These are phyloP conservation scores for Neoarius graeffei DNA, from an alignment of 2,113 vertebrate species.

Conservation along the genomic window DNA sequence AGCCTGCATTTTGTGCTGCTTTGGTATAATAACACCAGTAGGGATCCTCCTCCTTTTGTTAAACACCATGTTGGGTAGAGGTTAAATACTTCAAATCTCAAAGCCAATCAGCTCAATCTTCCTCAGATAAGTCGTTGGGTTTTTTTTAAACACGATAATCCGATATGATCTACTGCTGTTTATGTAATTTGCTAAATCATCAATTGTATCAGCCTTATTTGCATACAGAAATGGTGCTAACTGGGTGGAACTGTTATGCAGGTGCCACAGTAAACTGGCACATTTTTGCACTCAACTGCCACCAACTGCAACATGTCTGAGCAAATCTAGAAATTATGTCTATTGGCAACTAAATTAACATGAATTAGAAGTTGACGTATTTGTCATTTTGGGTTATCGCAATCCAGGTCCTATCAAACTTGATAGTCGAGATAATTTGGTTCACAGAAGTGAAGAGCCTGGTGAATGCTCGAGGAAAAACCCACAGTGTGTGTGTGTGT, in stretches of 20 bases:
- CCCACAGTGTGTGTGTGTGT: background rate
- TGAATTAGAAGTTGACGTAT: background rate
- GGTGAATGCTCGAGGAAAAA: background rate
- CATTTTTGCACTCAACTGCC: background rate
- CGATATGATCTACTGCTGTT: background rate
- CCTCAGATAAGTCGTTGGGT: background rate
- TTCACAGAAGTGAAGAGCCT: background rate
- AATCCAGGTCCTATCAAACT: background rate
- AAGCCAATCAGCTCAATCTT: background rate
- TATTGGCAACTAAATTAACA: background rate
- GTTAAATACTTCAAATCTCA: slow-evolving; percentile 6
- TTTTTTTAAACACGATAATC: background rate
- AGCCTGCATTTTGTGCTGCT: slow-evolving; percentile 15
- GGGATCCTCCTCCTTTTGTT: background rate
- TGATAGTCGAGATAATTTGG: slow-evolving; percentile 23
- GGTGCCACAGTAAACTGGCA: background rate
- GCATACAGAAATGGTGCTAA: background rate
- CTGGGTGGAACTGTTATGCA: background rate
- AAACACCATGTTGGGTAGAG: background rate
- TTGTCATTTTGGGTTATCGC: background rate
- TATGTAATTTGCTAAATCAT: background rate
- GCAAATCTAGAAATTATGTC: slow-evolving; percentile 5
- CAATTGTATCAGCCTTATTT: background rate
- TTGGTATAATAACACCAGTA: slow-evolving; percentile 9
- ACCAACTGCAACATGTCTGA: slow-evolving; percentile 16